Evolutionary conservation across 2,888 invertebrate genomes (phyloP), one percentile per base, ranked within the genome.

Genomic region (Diarsia brunnea): DNA sequence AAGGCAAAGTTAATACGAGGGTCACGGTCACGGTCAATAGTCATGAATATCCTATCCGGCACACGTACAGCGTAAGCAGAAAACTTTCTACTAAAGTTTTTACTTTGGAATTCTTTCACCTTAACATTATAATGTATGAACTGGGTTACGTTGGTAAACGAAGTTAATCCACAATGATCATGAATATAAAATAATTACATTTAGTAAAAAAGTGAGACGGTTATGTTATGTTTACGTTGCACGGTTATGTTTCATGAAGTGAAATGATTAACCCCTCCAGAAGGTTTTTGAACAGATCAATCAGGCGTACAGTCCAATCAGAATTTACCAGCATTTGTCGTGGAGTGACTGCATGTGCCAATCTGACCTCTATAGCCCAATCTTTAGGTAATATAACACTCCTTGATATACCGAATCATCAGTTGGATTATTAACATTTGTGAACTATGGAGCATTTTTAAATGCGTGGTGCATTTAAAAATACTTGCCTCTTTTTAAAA

Each of bases 21-120:
- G 81, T 70, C 85, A 84, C 38, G 81, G 75, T 61, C 84, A 73
- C 61, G 69, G 69, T 63, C 65, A 81, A 74, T 60, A 68, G 81
- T 84, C 85, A 68, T 81, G 81, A 81, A 84, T 84, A 81, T 81
- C 75, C 67, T 70, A 84, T 84, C 61, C 66, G 69, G 58, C 58
- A 72, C 81, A 84, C 84, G 80, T 79, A 63, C 74, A 45, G 31
- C 60, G 84, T 84, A 84, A 80, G 80, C 81, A 84, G 61, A 79
- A 84, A 81, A 84, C 24, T 84, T 84, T 69, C 69, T 69, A 51
- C 21, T 63, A 31, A 84, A 84, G 81, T 84, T 84, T 81, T 27
- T 31, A 69, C 84, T 84, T 84, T 19, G 73, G 24, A 73, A 73
- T 84, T 79, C 67, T 51, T 79, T 64, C 19, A 27, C 49, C 47